Conservation (phyloP, 2,113 vertebrate species). For the Ceyx margarethae region DNA sequence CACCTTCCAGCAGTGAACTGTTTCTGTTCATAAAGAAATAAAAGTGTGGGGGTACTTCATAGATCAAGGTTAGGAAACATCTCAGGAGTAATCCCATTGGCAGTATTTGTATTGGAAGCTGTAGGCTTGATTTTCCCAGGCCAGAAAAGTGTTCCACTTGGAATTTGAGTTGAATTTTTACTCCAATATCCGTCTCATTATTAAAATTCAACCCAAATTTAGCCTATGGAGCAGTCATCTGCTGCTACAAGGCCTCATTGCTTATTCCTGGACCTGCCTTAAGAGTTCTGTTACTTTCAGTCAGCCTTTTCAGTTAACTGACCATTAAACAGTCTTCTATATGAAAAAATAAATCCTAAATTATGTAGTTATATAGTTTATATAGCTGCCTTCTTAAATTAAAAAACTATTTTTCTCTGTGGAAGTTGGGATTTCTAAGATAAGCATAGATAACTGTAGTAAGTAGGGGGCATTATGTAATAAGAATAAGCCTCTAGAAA, state of each 20-base stretch:
- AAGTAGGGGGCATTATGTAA: slow-evolving; percentile 16
- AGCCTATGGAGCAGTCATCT: not conserved
- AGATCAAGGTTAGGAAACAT: not conserved
- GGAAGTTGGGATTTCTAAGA: not conserved
- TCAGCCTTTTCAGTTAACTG: not conserved
- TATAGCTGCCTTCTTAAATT: not conserved
- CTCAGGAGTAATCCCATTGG: not conserved
- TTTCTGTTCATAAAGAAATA: not conserved
- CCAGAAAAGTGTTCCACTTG: not conserved
- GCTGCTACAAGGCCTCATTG: not conserved
- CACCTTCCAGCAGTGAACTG: not conserved
- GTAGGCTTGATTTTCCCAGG: not conserved
- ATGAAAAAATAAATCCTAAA: not conserved
- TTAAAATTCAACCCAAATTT: not conserved
- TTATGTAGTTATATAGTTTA: not conserved
- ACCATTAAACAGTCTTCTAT: not conserved
- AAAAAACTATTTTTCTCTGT: not conserved
- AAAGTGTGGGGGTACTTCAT: not conserved
- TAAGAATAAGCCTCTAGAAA: not conserved
- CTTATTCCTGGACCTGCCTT: not conserved
- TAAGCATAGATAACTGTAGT: not conserved
- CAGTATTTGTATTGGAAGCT: not conserved
- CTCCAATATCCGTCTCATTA: not conserved
- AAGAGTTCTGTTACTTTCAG: not conserved
- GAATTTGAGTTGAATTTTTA: not conserved